Percentiles rank a stretch among this genome's conserved stretches.
Evolutionary conservation across 2,888 invertebrate genomes (phyloP).

Genomic region (Byasa hedistus): DNA sequence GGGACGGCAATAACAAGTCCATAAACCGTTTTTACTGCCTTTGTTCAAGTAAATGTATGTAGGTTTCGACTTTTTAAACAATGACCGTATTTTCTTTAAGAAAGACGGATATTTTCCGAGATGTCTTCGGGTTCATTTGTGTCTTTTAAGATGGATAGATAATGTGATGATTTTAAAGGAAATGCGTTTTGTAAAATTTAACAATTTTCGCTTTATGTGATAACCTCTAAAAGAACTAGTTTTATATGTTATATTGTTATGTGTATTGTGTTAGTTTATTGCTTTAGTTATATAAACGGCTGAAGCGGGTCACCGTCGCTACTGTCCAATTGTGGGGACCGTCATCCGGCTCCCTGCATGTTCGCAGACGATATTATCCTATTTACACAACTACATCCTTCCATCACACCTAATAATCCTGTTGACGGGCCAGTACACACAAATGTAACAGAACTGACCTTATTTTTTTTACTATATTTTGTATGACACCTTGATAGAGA

Average conservation of each 20-base stretch:
- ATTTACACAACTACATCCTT: slow-evolving; percentile 36
- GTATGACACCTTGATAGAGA: no score
- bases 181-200: slow-evolving; percentile 44
- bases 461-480: no score
- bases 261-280: no score
- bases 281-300: no score
- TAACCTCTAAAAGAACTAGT: no score
- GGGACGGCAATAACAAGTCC: slow-evolving; percentile 78
- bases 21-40: slow-evolving; percentile 80
- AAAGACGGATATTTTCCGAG: slow-evolving; percentile 62
- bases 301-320: background rate
- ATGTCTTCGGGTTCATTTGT: slow-evolving; percentile 50
- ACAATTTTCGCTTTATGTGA: background rate
- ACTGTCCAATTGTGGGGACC: slow-evolving; percentile 17
- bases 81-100: slow-evolving; percentile 74
- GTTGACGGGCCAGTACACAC: slow-evolving; percentile 6
- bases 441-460: background rate
- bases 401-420: slow-evolving; percentile 35
- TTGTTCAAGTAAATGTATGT: slow-evolving; percentile 79
- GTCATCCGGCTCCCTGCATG: slow-evolving; percentile 26
- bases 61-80: slow-evolving; percentile 79
- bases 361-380: slow-evolving; percentile 36
- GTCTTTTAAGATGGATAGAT: slow-evolving; percentile 33
- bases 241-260: no score
- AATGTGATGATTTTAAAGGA: slow-evolving; percentile 42